Conservation (phyloP, 1,140 invertebrate species). For the Globodera rostochiensis region DNA sequence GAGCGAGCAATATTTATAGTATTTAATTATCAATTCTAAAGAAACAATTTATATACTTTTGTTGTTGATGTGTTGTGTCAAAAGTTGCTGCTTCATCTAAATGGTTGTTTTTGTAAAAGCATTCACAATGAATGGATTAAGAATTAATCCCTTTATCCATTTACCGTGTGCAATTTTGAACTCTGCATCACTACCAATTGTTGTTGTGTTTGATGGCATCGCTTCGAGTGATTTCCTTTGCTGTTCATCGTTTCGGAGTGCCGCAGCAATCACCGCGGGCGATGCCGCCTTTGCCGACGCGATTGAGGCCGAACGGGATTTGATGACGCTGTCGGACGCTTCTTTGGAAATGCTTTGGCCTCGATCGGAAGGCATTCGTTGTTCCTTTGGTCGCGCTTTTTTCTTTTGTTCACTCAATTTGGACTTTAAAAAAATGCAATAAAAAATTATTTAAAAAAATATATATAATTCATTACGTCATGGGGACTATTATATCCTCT, state of each 20-base stretch:
- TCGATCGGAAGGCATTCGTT: neutral
- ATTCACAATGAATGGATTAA: no score
- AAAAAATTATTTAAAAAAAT: neutral
- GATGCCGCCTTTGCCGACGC: neutral
- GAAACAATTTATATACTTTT: no score
- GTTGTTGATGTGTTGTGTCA: no score
- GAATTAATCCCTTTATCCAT: no score
- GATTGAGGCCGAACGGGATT: neutral
- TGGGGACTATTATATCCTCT: conserved; percentile 4
- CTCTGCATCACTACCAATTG: neutral
- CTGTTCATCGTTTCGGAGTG: neutral
- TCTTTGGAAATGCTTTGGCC: neutral
- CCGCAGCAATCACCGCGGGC: neutral
- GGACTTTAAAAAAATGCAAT: neutral
- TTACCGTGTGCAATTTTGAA: no score
- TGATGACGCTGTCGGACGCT: neutral
- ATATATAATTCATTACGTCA: neutral
- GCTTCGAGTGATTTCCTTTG: no score
- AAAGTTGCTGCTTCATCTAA: neutral
- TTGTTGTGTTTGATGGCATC: neutral
- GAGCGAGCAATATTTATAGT: no score
- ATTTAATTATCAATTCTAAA: no score
- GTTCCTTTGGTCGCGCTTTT: neutral
- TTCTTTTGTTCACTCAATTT: neutral
- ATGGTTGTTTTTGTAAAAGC: neutral